Evolutionary conservation across 2,888 invertebrate species (phyloP).

Genomic region (Phrixothrix hirtus): DNA sequence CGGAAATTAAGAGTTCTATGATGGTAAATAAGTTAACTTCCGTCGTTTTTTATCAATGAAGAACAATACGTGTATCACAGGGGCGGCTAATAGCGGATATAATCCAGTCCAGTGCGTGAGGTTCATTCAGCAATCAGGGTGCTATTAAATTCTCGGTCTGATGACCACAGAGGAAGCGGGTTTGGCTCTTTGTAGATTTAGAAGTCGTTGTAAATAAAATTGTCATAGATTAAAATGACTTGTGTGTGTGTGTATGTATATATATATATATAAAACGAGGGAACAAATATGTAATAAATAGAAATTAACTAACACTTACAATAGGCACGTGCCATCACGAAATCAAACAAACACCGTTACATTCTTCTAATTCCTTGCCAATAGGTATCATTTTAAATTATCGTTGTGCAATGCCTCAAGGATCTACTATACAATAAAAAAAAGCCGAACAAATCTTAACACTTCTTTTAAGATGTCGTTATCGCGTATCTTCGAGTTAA

Average conservation of each 20-base stretch:
- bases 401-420: slow-evolving; percentile 19
- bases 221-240: neutral
- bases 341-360: slow-evolving; percentile 14
- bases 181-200: slow-evolving; percentile 14
- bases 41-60: slow-evolving; percentile 14
- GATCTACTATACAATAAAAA: slow-evolving; percentile 13
- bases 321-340: too few relatives aligned
- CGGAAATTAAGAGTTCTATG: too few relatives aligned
- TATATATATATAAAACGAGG: too few relatives aligned
- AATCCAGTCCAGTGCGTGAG: slow-evolving; percentile 26
- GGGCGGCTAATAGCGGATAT: slow-evolving; percentile 25
- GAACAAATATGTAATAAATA: slow-evolving; percentile 8
- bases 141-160: slow-evolving; percentile 32
- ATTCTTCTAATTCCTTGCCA: slow-evolving; percentile 8
- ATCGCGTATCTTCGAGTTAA: slow-evolving; percentile 48
- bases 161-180: slow-evolving; percentile 27
- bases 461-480: slow-evolving; percentile 23
- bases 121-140: slow-evolving; percentile 27
- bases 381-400: slow-evolving; percentile 8
- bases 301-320: too few relatives aligned
- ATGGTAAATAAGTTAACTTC: neutral
- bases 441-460: slow-evolving; percentile 17
- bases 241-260: neutral
- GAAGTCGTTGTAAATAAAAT: slow-evolving; percentile 1
- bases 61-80: slow-evolving; percentile 24